Percentiles rank a stretch among this genome's conserved stretches.
Conservation (phyloP, 2,888 invertebrate species). For the Bhutanitis thaidina region DNA sequence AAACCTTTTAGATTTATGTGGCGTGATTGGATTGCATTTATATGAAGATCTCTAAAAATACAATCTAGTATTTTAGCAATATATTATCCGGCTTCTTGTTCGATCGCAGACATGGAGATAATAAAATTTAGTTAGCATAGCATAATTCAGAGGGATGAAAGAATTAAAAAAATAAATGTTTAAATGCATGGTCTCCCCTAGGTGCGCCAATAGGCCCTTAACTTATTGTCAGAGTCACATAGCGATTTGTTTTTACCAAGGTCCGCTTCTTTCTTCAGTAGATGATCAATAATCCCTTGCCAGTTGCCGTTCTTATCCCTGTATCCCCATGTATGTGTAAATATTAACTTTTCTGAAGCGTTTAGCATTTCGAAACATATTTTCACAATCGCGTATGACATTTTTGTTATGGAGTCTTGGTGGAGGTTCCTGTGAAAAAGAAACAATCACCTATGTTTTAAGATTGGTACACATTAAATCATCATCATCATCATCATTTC, state of each 20-base stretch:
- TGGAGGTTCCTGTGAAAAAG: slow-evolving; percentile 47
- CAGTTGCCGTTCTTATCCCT: slow-evolving; percentile 63
- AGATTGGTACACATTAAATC: too few species aligned
- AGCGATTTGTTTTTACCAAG: slow-evolving; percentile 40
- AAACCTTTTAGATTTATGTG: too few species aligned
- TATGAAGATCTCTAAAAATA: too few species aligned
- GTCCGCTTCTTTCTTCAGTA: slow-evolving; percentile 62
- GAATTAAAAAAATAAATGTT: neutral
- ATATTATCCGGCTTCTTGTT: too few species aligned
- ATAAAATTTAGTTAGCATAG: too few species aligned
- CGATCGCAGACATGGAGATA: too few species aligned
- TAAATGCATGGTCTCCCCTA: neutral
- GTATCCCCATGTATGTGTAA: slow-evolving; percentile 68
- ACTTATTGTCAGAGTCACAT: neutral
- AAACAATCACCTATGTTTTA: too few species aligned
- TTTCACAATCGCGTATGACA: slow-evolving; percentile 58
- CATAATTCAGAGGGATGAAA: too few species aligned
- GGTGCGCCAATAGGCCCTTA: neutral
- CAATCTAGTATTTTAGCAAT: too few species aligned
- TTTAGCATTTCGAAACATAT: slow-evolving; percentile 71
- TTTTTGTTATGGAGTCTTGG: slow-evolving; percentile 67
- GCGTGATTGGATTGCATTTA: too few species aligned
- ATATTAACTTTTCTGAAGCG: slow-evolving; percentile 49
- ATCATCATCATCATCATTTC: too few species aligned
- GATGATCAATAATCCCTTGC: slow-evolving; percentile 58